A percentile compares a stretch with the other conserved stretches of the same genome.
phyloP scores from a whole-genome alignment of 92 coral and sea anemone genomes.

The Muricea muricata region DNA sequence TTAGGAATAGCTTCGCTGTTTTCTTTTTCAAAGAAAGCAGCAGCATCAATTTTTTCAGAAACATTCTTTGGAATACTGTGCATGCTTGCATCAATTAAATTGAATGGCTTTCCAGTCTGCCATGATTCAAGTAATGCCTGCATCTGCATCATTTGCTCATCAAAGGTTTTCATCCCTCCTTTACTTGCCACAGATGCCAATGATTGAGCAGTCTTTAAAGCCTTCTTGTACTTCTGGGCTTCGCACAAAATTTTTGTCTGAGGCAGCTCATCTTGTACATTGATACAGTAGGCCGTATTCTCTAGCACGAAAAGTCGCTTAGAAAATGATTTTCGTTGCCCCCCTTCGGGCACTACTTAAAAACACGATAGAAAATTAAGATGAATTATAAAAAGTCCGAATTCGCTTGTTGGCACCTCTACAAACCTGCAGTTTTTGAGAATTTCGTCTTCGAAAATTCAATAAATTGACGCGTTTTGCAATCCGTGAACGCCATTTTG shows the following conservation, averaged over 20 bases:
- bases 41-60: constrained; percentile 14
- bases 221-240: constrained; percentile 44
- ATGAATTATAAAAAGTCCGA: too few species aligned
- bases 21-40: neutral
- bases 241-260: constrained; percentile 1
- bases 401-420: too few species aligned
- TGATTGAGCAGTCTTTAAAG: constrained; percentile 21
- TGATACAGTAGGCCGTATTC: neutral
- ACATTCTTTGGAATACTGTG: constrained; percentile 3
- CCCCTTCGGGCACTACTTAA: too few species aligned
- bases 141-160: constrained; percentile 5
- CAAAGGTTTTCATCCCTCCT: constrained; percentile 46
- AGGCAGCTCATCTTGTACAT: constrained; percentile 15
- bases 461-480: too few species aligned
- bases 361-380: too few species aligned
- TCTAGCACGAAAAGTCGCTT: too few species aligned
- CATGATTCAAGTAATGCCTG: constrained; percentile 26
- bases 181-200: constrained; percentile 48
- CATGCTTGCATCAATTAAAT: neutral
- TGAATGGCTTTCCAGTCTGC: constrained; percentile 19
- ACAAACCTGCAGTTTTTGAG: too few species aligned
- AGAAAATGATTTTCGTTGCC: too few species aligned
- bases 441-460: too few species aligned
- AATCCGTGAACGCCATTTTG: too few species aligned
- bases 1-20: neutral